Evolutionary conservation across 2,113 vertebrate genomes (phyloP), one percentile per base, ranked within the genome.

Genomic region (Calidris pugnax): DNA sequence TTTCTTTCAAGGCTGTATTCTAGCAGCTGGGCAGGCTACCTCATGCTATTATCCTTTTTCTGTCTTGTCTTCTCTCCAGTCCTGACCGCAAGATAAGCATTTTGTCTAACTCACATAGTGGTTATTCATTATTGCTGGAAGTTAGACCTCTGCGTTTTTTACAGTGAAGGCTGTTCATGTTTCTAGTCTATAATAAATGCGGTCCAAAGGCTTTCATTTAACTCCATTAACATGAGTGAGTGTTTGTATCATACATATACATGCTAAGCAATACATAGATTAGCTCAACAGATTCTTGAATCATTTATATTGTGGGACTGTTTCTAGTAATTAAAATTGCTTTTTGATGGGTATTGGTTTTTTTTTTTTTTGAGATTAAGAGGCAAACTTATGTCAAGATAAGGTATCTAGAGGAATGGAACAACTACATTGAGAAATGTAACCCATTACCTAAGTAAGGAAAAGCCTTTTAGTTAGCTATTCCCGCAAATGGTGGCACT

Each of bases 91-190:
- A 72, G 60, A 43, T 77, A 48, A 94, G 35, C 10, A 80, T 92
- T 78, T 64, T 79, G 4, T 83, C 73, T 86, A 88, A 87, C 19
- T 74, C 62, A 35, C 10, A 32, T 12, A 47, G 9, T 67, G 4
- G 13, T 48, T 62, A 72, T 92, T 88, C 16, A 20, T 56, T 76
- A 81, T 60, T 90, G 37, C 37, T 92, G 74, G 28, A 85, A 92
- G 90, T 35, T 90, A 59, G 87, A 91, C 24, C 45, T 64, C 76
- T 90, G 26, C 47, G 82, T 97, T 78, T 32, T 92, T 92, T 93
- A 72, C 7, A 67, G 6, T 78, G 82, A 78, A 48, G 21, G 33
- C 21, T 47, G 32, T 30, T 85, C 14, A 69, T 69, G 69, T 73
- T 91, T 92, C 66, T 81, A 69, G 39, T 74, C 43, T 94, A 24